Evolutionary conservation across 2,797 vertebrate genomes (phyloP), one percentile per base, ranked within the genome.

Genomic region (Bradypodion ventrale): DNA sequence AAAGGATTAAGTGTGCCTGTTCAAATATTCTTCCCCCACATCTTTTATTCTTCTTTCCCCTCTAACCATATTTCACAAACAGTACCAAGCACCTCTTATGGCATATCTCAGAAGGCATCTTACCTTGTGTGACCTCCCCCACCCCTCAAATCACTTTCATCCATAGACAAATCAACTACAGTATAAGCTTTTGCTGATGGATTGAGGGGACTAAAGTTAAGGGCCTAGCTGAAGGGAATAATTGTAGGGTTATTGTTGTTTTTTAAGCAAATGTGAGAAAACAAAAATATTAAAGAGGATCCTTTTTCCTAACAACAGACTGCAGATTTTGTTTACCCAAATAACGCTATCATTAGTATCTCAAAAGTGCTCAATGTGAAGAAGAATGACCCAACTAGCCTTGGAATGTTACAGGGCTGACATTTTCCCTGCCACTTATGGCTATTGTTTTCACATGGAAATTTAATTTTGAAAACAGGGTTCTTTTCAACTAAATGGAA

Each of bases 1-100:
- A 77, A 89, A 13, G 42, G 85, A 91, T 89, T 87, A 87, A 16
- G 75, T 74, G 84, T 77, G 60, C 83, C 79, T 86, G 27, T 35
- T 86, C 59, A 81, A 65, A 62, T 65, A 74, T 27, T 85, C 65
- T 75, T 60, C 29, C 29, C 13, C 62, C 29, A 12, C 13, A 40
- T n/a, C 13, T 88, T 85, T 80, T 32, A 25, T 21, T 59, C 62
- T 62, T 85, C 49, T 68, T 84, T 79, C 65, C 27, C 59, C 60
- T 25, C 42, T 91, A 56, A 72, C 65, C 32, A 1, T 15, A 87
- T 87, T 86, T 88, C 77, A 75, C 56, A 49, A 49, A 78, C 12
- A 60, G 25, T 5, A 40, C 59, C 16, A 86, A 87, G 12, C 10
- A 65, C 60, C 88, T 85, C 42, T 42, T 74, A 70, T 76, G 82